Percentiles rank a stretch among this genome's conserved stretches.
Evolutionary conservation across 2,888 invertebrate genomes (phyloP).

Genomic region (Sipha maydis): DNA sequence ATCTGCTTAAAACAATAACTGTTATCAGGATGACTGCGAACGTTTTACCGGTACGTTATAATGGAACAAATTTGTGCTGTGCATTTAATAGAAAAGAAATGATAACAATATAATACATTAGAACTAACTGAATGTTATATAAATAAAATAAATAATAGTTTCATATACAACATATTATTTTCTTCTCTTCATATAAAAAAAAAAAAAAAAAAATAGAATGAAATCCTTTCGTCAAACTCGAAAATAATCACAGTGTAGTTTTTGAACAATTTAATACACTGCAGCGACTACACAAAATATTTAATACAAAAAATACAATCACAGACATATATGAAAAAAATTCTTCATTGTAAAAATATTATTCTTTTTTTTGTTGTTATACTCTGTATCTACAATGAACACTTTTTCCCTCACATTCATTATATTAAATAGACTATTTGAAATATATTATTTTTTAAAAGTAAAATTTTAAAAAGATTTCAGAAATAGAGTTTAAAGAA

Average conservation of each 20-base stretch:
- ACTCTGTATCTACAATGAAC: not conserved
- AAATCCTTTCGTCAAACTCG: not conserved
- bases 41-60: no score
- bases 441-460: not conserved
- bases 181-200: no score
- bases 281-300: not conserved
- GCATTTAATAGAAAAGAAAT: no score
- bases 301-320: not conserved
- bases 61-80: no score
- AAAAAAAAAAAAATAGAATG: not conserved
- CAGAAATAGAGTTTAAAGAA: not conserved
- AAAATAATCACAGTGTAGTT: not conserved
- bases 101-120: no score
- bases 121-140: no score
- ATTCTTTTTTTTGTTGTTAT: not conserved
- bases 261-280: not conserved
- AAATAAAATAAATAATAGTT: no score
- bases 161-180: no score
- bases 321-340: not conserved
- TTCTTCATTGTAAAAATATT: not conserved
- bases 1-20: no score
- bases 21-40: no score
- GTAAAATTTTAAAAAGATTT: not conserved
- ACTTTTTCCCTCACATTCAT: not conserved
- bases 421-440: not conserved